Conservation (phyloP, 2,888 invertebrate species). For the Sialis fuliginosa region DNA sequence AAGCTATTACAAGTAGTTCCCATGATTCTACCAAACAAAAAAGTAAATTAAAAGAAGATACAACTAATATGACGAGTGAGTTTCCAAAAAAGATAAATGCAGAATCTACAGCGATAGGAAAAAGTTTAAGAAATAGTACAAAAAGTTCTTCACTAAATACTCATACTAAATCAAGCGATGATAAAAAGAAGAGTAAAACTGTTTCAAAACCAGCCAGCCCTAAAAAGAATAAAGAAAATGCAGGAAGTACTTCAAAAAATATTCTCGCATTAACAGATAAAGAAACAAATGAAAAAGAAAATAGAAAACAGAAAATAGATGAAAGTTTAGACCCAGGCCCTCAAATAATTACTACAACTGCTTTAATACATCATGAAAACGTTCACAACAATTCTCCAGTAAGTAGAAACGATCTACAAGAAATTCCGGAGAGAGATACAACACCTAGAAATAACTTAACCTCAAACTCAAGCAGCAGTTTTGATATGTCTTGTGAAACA, state of each 20-base stretch:
- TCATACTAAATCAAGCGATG: no score
- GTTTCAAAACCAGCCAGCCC: no score
- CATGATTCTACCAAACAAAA: no score
- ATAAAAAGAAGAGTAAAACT: no score
- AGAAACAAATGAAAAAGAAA: background rate
- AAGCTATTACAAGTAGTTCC: no score
- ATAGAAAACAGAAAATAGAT: background rate
- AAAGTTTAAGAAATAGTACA: no score
- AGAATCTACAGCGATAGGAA: no score
- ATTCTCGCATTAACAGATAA: background rate
- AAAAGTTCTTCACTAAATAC: no score
- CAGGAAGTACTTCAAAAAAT: background rate
- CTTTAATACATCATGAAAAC: background rate
- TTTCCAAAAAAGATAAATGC: no score
- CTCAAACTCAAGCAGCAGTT: background rate
- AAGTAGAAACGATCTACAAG: background rate
- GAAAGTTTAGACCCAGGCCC: background rate
- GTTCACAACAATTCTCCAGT: background rate
- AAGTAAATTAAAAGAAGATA: no score
- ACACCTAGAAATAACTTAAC: background rate
- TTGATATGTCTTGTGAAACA: background rate
- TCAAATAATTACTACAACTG: background rate
- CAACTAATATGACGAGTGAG: no score
- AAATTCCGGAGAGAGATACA: background rate
- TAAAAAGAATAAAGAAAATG: no score